Percentiles rank a stretch among this genome's conserved stretches.
Evolutionary conservation across 2,797 vertebrate species (phyloP).

Genomic region (Microtus californicus): DNA sequence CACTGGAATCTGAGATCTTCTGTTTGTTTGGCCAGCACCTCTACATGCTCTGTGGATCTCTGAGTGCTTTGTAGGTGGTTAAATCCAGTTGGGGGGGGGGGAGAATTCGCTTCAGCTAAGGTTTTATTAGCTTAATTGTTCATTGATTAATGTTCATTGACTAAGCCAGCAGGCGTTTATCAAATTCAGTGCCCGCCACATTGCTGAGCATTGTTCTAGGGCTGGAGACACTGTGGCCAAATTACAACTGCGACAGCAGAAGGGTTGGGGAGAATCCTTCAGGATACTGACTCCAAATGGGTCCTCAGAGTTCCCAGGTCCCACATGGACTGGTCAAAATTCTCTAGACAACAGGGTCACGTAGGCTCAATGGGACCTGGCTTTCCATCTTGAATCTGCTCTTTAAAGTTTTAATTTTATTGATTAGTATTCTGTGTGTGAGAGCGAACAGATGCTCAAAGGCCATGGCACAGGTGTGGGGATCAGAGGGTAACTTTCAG

Average conservation of each 20-base stretch:
- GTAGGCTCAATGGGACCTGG: background rate
- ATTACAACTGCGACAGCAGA: background rate
- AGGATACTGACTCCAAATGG: background rate
- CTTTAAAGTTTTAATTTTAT: background rate
- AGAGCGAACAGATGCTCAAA: background rate
- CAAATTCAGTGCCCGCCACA: background rate
- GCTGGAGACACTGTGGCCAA: background rate
- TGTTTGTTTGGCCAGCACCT: background rate
- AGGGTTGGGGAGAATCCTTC: background rate
- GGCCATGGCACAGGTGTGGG: background rate
- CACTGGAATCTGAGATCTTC: conserved; percentile 35
- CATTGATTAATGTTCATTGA: conserved; percentile 22
- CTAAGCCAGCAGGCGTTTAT: conserved; percentile 1
- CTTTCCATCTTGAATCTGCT: background rate
- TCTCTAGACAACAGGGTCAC: background rate
- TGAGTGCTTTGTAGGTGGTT: background rate
- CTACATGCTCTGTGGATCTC: background rate
- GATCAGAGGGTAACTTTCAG: background rate
- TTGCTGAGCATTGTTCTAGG: background rate
- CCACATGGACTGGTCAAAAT: background rate
- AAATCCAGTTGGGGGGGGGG: background rate
- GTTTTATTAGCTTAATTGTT: conserved; percentile 29
- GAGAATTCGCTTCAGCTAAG: conserved; percentile 39
- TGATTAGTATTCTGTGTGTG: background rate
- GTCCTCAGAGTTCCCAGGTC: background rate